Evolutionary conservation across 2,113 vertebrate species (phyloP), one percentile per base, ranked within the genome.

Genomic region (Dendropsophus ebraccatus): DNA sequence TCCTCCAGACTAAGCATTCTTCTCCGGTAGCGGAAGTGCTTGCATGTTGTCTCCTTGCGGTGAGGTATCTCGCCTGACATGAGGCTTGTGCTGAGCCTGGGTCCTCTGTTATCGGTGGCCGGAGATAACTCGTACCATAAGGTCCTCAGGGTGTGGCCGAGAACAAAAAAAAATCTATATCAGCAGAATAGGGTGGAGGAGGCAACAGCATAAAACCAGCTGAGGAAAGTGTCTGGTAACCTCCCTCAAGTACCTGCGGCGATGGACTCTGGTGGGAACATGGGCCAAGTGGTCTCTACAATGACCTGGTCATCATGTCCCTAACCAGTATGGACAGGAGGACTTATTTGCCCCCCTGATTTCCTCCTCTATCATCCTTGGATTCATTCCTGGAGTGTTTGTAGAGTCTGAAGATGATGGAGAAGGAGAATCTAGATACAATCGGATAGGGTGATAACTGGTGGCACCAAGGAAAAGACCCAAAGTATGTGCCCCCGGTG

Each of bases 71-170:
- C 4, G 12, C 54, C 2, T n/a, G 54, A 35, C 4, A 16, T 62
- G 54, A 50, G 47, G 54, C 60, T 58, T 60, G 8, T 79, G 76
- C 76, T 82, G 80, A 67, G 41, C 16, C n/a, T 32, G 21, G 19
- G 28, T 21, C 47, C 23, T 62, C 4, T 47, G 14, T 54, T 82
- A 35, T 35, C 65, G 32, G 78, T 9, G 32, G 58, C 21, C 25
- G 37, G 23, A 45, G 80, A 82, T 82, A 82, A 35, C 62, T 32
- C 11, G 56, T 50, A 21, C 25, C 19, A 54, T 79, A 32, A 79
- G 32, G 76, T n/a, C 35, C n/a, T 8, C 54, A 25, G 81, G 80
- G 80, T 70, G 81, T 50, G 81, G 62, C 35, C 25, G 60, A 23
- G 62, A 13, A n/a, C 25, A 58, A 32, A 62, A 81, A 62, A 81